Conservation (phyloP, 2,113 vertebrate species). For the Hemiscyllium ocellatum region DNA sequence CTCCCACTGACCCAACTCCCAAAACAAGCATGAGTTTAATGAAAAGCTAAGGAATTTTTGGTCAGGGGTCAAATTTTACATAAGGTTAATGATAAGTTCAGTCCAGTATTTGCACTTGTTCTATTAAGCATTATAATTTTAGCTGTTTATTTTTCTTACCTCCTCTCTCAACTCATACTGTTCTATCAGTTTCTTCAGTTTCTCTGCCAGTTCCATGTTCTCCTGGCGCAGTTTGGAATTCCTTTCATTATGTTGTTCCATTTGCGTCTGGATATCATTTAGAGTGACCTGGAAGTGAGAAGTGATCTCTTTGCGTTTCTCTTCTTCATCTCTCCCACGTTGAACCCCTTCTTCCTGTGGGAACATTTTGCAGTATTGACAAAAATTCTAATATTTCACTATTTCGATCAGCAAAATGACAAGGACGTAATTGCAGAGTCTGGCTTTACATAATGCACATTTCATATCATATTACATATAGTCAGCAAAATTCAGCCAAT, state of each 20-base stretch:
- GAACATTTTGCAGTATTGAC: background rate
- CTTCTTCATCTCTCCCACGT: slow-evolving; percentile 86
- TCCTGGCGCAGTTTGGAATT: slow-evolving; percentile 88
- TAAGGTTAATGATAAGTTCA: no score
- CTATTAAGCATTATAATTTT: background rate
- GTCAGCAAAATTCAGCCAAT: background rate
- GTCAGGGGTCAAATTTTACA: no score
- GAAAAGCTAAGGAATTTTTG: no score
- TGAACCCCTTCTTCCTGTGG: slow-evolving; percentile 85
- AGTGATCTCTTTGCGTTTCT: slow-evolving; percentile 94
- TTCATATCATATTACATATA: background rate
- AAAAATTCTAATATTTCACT: no score
- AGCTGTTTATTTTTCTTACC: slow-evolving; percentile 50
- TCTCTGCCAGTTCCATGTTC: slow-evolving; percentile 88
- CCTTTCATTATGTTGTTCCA: slow-evolving; percentile 94
- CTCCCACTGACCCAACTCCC: no score
- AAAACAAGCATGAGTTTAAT: no score
- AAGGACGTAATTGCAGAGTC: background rate
- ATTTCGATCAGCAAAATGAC: background rate
- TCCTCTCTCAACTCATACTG: slow-evolving; percentile 94
- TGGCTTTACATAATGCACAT: background rate
- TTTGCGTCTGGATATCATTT: slow-evolving; percentile 93
- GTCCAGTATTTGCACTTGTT: background rate
- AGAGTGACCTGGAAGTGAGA: slow-evolving; percentile 94
- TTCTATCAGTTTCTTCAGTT: slow-evolving; percentile 93